Evolutionary conservation across 2,113 vertebrate genomes (phyloP).

Genomic region (Tachysurus vachellii): DNA sequence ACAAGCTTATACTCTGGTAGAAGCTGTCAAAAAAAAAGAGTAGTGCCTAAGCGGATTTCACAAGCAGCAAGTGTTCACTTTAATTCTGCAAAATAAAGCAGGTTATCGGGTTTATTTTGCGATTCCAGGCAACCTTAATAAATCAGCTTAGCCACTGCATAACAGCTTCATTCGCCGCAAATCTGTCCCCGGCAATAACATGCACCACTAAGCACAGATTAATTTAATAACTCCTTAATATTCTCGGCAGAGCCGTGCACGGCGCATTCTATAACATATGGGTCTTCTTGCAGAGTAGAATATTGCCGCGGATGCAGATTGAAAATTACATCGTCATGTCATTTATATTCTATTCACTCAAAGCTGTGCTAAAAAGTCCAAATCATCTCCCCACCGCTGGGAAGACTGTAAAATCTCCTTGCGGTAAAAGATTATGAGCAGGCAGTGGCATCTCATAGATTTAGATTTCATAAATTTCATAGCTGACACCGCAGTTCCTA

Average conservation of each 20-base stretch:
- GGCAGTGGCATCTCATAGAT: slow-evolving; percentile 14
- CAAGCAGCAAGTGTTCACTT: slow-evolving; percentile 73
- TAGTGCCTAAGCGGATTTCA: slow-evolving; percentile 68
- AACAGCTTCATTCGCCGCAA: slow-evolving; percentile 76
- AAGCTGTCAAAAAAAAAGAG: slow-evolving; percentile 18
- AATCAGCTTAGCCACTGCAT: slow-evolving; percentile 77
- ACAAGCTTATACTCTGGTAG: slow-evolving; percentile 9
- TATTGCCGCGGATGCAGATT: slow-evolving; percentile 73
- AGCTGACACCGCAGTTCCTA: slow-evolving; percentile 19
- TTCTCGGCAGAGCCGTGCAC: slow-evolving; percentile 71
- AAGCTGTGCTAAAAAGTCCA: slow-evolving; percentile 56
- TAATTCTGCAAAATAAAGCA: slow-evolving; percentile 74
- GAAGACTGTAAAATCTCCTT: slow-evolving; percentile 35
- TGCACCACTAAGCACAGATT: slow-evolving; percentile 77
- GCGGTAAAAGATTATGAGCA: slow-evolving; percentile 24
- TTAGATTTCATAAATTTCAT: slow-evolving; percentile 26
- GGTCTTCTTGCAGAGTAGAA: slow-evolving; percentile 69
- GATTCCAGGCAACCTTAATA: slow-evolving; percentile 76
- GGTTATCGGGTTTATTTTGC: slow-evolving; percentile 77
- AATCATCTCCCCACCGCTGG: slow-evolving; percentile 27
- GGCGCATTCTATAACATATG: slow-evolving; percentile 64
- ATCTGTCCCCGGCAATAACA: slow-evolving; percentile 81
- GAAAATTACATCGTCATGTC: slow-evolving; percentile 76
- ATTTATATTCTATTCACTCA: slow-evolving; percentile 73
- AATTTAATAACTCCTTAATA: slow-evolving; percentile 84